Evolutionary conservation across 2,888 invertebrate species (phyloP), one percentile per base, ranked within the genome.

Genomic region (Melitaea athalia): DNA sequence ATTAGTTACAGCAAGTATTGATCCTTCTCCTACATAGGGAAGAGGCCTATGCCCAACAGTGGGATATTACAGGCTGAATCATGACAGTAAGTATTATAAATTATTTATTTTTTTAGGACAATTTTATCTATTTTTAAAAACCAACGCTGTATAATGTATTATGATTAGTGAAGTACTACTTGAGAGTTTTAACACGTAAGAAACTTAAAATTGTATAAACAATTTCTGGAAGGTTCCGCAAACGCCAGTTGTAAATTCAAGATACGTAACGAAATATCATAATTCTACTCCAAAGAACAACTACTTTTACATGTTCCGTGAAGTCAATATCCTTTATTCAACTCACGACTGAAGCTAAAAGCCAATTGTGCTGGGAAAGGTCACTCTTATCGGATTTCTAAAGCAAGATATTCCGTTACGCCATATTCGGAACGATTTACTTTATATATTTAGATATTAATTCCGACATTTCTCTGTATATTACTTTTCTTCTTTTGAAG

Each of bases 361-460:
- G 68, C 65, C 68, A 68, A 71, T 68, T 71, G 59, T 59, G 59
- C 64, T 59, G 59, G 55, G 52, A 71, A 65, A 71, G 70, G 70
- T 71, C 70, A 71, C 62, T 68, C 64, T 68, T 68, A 68, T 63
- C 70, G 53, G 64, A 68, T 71, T 71, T 59, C 59, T 42, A 53
- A 63, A 63, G 65, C 61, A 47, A 45, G 65, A 66, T 61, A 61
- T 60, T 66, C 60, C 47, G 66, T 66, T 66, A 61, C 45, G 33
- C 17, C 53, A 66, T 55, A 55, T 61, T 61, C 66, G 17, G 53
- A 61, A 53, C 53, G 31, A 43, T 65, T 52, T 55, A 11, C n/a
- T 55, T 61, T 55, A 55, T 55, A 61, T 55, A 61, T 55, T 61
- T 43, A 31, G 31, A 43, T 43, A 43, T 60, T 55, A 55, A 55